Evolutionary conservation across 37 sponge, comb jelly and placozoan genomes (phyloP), one percentile per base, ranked within the genome.

Genomic region (Dysidea cf. avara): DNA sequence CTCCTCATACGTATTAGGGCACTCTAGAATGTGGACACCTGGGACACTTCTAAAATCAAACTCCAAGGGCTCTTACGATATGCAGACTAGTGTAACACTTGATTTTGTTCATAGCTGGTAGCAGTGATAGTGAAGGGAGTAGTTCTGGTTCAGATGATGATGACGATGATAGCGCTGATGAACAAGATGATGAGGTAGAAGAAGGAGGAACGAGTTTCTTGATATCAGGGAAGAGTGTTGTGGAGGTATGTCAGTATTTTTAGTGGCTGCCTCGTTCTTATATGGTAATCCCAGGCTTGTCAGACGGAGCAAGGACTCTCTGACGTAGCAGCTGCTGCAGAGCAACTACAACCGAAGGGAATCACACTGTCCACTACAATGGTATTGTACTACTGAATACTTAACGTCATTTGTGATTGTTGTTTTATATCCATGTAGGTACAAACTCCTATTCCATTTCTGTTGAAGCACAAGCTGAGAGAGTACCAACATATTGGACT

Each of bases 401-500:
- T 12, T 43, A 12, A 43, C 9, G n/a, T 43, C 9, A 43, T 43
- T 43, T 43, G 46, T 5, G 5, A 5, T 43, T 43, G 46, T 43
- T 43, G 5, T 12, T 43, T 43, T 43, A 43, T 12, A 12, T 53
- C 32, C 53, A 26, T 79, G 12, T 56, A 87, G 88, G 90, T 89
- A 39, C 81, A 85, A 26, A 96, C 93, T 1, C 69, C 71, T n/a
- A 87, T 99, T n/a, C 99, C 99, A 0, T 92, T 95, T 82, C 86
- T 99, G 21, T 83, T 99, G 56, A 69, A 72, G 43, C 90, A 89
- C 74, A 83, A 56, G 36, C 86, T 99, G 56, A 54, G 99, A 4
- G 99, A 99, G 83, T 99, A 99, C 64, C 99, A 99, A 69, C 96
- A 99, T 77, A 93, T 99, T 46, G 99, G 99, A 22, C 76, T 99